Conservation (phyloP, 2,888 invertebrate species). For the Balanococcus diminutus region DNA sequence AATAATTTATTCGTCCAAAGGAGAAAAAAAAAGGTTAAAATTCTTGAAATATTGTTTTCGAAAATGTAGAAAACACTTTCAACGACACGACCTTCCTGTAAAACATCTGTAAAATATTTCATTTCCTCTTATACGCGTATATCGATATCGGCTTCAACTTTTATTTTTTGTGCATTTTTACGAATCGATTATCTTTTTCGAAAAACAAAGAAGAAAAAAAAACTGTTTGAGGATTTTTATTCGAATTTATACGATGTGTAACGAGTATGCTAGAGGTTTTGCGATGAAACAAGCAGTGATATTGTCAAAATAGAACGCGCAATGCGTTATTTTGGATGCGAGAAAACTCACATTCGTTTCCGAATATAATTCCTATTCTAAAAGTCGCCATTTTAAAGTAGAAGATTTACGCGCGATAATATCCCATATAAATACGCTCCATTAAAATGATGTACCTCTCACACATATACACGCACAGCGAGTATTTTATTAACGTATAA, state of each 20-base stretch:
- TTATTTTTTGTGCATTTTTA: not conserved
- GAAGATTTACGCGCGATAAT: not conserved
- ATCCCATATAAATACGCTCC: conserved; percentile 34
- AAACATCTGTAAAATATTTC: not conserved
- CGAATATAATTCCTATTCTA: conserved; percentile 31
- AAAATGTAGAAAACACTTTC: not conserved
- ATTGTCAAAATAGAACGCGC: not conserved
- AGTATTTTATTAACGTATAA: conserved; percentile 35
- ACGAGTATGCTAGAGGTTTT: no score
- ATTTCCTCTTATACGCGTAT: not conserved
- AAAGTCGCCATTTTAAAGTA: conserved; percentile 6
- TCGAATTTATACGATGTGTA: not conserved
- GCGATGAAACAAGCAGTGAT: not conserved
- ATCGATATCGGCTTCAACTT: not conserved
- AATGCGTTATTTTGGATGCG: not conserved
- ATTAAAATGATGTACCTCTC: not conserved
- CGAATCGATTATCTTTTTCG: not conserved
- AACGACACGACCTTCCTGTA: not conserved
- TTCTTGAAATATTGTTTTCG: not conserved
- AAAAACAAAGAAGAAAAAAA: not conserved
- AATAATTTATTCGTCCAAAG: not conserved
- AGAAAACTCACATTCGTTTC: not conserved
- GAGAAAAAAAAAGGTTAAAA: not conserved
- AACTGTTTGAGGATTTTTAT: not conserved
- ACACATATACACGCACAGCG: not conserved